Percentiles rank a stretch among this genome's conserved stretches.
These are phyloP conservation scores for Nicator chloris DNA, from an alignment of 2,113 vertebrate species.

Conservation along the genomic window DNA sequence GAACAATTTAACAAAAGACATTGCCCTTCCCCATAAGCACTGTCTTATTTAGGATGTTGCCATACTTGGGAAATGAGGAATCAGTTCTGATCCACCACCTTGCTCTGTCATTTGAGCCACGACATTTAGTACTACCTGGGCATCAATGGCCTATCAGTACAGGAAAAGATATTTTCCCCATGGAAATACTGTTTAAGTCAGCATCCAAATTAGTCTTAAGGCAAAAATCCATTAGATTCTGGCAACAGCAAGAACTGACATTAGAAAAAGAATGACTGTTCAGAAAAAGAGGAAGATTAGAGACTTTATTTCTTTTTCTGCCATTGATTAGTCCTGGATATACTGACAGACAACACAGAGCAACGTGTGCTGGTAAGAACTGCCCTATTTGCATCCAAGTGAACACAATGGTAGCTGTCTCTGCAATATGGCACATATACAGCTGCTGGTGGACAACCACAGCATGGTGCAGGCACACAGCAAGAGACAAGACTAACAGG, in stretches of 20 bases:
- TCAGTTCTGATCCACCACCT: not conserved
- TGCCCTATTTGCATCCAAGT: not conserved
- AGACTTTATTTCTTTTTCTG: not conserved
- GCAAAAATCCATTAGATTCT: not conserved
- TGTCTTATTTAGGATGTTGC: not conserved
- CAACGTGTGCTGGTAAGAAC: not conserved
- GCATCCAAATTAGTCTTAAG: not conserved
- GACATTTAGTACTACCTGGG: not conserved
- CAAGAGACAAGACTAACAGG: not conserved
- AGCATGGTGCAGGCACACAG: not conserved
- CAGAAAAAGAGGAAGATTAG: not conserved
- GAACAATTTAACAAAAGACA: fast-evolving
- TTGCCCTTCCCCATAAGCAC: not conserved
- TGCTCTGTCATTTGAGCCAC: not conserved
- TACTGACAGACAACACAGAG: not conserved
- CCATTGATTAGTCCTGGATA: not conserved
- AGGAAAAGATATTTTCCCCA: not conserved
- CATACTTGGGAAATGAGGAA: not conserved
- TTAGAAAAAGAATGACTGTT: not conserved
- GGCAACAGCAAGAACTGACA: not conserved
- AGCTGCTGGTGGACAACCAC: not conserved
- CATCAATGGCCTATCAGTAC: not conserved
- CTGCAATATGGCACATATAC: not conserved
- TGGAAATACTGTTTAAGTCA: not conserved
- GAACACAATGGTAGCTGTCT: not conserved